Evolutionary conservation across 1,140 invertebrate species (phyloP).

Genomic region (Drosophila seguyi): DNA sequence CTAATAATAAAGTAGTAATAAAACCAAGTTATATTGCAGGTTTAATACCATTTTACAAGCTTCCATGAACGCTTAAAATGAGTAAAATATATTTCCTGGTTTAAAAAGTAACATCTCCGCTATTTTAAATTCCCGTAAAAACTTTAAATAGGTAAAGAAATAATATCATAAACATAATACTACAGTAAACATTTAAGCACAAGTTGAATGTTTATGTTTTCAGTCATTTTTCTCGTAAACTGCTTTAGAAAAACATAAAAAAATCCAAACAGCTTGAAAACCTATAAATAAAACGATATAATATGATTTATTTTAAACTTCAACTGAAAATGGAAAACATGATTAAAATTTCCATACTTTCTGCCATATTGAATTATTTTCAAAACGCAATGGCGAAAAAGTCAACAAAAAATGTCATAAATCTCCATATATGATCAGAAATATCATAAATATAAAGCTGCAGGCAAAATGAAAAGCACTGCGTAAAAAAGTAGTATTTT

Average conservation of each 20-base stretch:
- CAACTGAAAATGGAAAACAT: background rate
- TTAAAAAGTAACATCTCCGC: background rate
- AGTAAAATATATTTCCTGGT: background rate
- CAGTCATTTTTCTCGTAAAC: no score
- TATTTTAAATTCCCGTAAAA: no score
- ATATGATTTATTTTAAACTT: no score
- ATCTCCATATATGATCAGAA: conserved; percentile 25
- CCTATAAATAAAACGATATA: background rate
- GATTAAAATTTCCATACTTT: background rate
- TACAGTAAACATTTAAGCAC: background rate
- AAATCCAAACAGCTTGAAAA: background rate
- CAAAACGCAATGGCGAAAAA: background rate
- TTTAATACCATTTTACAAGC: background rate
- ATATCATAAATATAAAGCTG: conserved; percentile 18
- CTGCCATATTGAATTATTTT: background rate
- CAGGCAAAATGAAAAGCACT: conserved; percentile 8
- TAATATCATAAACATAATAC: background rate
- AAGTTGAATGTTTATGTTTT: background rate
- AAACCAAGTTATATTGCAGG: background rate
- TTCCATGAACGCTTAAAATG: background rate
- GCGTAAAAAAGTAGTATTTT: conserved; percentile 34
- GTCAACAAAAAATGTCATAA: background rate
- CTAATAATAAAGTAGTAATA: background rate
- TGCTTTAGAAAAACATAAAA: background rate
- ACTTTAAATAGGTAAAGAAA: background rate